Evolutionary conservation across 2,888 invertebrate genomes (phyloP), one percentile per base, ranked within the genome.

Genomic region (Chloroclysta siterata): DNA sequence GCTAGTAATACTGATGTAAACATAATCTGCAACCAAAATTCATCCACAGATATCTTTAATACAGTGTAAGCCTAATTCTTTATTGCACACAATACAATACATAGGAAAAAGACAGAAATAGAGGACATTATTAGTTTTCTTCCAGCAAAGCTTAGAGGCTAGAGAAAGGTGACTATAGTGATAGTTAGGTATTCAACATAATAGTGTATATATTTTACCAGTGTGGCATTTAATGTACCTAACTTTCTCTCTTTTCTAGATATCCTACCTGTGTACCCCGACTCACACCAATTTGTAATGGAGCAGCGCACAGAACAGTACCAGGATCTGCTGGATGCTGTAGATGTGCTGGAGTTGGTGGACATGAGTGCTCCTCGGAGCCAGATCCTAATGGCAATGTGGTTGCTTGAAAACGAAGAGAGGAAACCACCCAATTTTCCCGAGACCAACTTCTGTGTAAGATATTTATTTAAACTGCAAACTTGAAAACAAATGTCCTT

Each of bases 341-440:
- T 97, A 0, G 94, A 94, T 58, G 94, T 95, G 61, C 94, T 97
- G 83, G 94, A 95, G 66, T 91, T 95, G 56, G 92, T 95, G 0
- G 95, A 96, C 54, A 90, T 94, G 62, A 93, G 93, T 17, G 95
- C 95, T 0, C 94, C 96, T 0, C 94, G 95, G 70, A 93, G 95
- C 63, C 93, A 95, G 77, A 88, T 96, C n/a, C 94, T 97, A 72
- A 88, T 97, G 53, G 94, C 95, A 28, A 97, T 98, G 96, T 98
- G 96, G 96, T 87, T 97, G 17, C 80, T 98, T 39, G 96, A 97
- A 80, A 95, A 94, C 61, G 96, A 96, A 66, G 94, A 94, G 52
- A 70, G 74, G 13, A 80, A 77, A 44, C 88, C 93, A 10, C 87
- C 89, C 0, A 22, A 82, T 1, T 90, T 89, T 58, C 82, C 83